These are phyloP conservation scores for Parnassius mnemosyne DNA, from an alignment of 2,888 invertebrate genomes.

Conservation along the genomic window DNA sequence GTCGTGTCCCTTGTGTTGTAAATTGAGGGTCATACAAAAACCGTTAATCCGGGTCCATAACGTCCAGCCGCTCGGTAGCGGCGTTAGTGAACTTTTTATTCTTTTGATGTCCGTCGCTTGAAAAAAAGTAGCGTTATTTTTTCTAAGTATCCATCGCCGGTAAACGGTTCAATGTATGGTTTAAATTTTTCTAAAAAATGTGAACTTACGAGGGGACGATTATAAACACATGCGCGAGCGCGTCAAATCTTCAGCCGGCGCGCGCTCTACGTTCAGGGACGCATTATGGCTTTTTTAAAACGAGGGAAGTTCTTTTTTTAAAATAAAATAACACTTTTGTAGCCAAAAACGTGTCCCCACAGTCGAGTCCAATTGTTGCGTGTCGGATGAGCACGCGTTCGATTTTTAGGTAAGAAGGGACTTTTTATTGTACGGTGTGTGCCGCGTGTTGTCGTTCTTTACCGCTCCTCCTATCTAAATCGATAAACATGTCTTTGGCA, in stretches of 20 bases:
- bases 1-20: slow-evolving; percentile 73
- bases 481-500: slow-evolving; percentile 26
- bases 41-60: slow-evolving; percentile 75
- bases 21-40: slow-evolving; percentile 80
- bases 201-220: slow-evolving; percentile 75
- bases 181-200: slow-evolving; percentile 62
- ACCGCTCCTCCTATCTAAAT: slow-evolving; percentile 18
- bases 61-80: slow-evolving; percentile 69
- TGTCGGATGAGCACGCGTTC: slow-evolving; percentile 79
- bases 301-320: slow-evolving; percentile 73
- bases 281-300: slow-evolving; percentile 76
- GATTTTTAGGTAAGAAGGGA: slow-evolving; percentile 70
- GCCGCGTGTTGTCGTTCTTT: slow-evolving; percentile 40
- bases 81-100: slow-evolving; percentile 55
- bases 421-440: slow-evolving; percentile 75
- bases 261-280: slow-evolving; percentile 62
- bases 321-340: slow-evolving; percentile 75
- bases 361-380: slow-evolving; percentile 78
- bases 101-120: slow-evolving; percentile 64
- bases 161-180: slow-evolving; percentile 68
- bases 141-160: slow-evolving; percentile 51
- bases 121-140: slow-evolving; percentile 67
- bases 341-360: slow-evolving; percentile 72
- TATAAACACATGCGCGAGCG: slow-evolving; percentile 79
- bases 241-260: slow-evolving; percentile 80